Conservation (phyloP, 2,888 invertebrate genomes). For the Proisotoma minuta region DNA sequence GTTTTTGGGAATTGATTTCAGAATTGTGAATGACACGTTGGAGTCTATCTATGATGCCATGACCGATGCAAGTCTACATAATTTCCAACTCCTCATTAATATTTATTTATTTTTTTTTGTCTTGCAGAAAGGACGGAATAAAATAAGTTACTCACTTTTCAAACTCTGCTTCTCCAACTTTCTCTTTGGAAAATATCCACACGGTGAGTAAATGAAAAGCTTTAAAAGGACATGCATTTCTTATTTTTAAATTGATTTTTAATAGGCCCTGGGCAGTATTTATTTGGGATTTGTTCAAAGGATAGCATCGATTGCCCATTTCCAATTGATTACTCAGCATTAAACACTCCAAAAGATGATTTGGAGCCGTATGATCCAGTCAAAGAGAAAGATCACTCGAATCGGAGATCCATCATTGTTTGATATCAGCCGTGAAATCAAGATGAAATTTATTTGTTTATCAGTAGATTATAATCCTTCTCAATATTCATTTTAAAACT, state of each 20-base stretch:
- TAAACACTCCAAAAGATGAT: conserved; percentile 66
- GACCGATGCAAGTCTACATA: conserved; percentile 65
- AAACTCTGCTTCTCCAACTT: conserved; percentile 70
- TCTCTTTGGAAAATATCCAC: conserved; percentile 67
- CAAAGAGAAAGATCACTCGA: conserved; percentile 57
- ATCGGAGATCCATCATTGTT: conserved; percentile 66
- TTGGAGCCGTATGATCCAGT: conserved; percentile 66
- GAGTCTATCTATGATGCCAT: conserved; percentile 66
- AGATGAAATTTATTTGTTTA: too few species aligned
- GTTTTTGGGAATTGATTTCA: conserved; percentile 62
- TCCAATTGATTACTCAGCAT: conserved; percentile 70
- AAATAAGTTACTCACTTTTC: conserved; percentile 64
- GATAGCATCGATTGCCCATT: conserved; percentile 53
- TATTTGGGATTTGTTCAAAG: conserved; percentile 56
- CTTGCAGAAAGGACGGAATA: conserved; percentile 65
- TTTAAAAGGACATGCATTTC: neutral
- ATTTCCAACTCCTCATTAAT: neutral
- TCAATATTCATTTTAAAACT: too few species aligned
- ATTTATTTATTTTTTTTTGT: conserved; percentile 37
- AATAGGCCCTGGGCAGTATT: conserved; percentile 59
- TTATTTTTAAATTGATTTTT: neutral
- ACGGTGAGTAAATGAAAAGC: too few species aligned
- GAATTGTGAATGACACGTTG: conserved; percentile 62
- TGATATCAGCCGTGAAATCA: conserved; percentile 48
- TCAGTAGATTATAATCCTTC: too few species aligned